phyloP scores from a whole-genome alignment of 2,888 invertebrate genomes.

The Serripes groenlandicus region DNA sequence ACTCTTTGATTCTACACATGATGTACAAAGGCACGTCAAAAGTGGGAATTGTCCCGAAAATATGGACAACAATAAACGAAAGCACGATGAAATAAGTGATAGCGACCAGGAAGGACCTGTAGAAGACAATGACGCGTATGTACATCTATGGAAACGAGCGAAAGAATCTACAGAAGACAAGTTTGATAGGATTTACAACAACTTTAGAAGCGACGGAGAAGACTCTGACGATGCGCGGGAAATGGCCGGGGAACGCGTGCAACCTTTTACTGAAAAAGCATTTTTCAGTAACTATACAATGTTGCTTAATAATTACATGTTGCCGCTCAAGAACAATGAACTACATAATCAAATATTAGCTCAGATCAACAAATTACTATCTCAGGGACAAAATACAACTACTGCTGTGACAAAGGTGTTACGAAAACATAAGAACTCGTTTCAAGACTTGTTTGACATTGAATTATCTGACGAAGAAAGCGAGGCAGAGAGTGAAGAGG shows the following conservation, averaged over 20 bases:
- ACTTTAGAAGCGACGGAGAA: constrained; percentile 14
- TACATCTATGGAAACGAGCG: constrained; percentile 10
- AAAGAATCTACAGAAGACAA: not conserved
- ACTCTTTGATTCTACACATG: constrained; percentile 25
- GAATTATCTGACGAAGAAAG: constrained; percentile 14
- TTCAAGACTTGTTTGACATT: constrained; percentile 15
- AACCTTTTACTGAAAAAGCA: constrained; percentile 13
- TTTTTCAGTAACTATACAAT: constrained; percentile 28
- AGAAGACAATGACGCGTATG: constrained; percentile 1
- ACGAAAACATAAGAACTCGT: constrained; percentile 5
- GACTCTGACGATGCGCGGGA: constrained; percentile 24
- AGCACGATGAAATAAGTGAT: constrained; percentile 8
- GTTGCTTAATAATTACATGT: constrained; percentile 18
- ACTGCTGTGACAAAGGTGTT: constrained; percentile 19
- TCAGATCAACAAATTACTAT: constrained; percentile 18
- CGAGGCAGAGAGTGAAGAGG: constrained; percentile 8
- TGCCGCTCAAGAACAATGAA: constrained; percentile 4
- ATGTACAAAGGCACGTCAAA: constrained; percentile 35
- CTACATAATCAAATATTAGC: too few species aligned
- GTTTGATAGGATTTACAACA: constrained; percentile 25
- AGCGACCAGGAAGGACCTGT: constrained; percentile 2
- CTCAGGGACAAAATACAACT: constrained; percentile 14
- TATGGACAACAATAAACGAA: constrained; percentile 15
- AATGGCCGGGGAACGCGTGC: constrained; percentile 29
- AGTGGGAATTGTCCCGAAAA: constrained; percentile 33